Conservation (phyloP, 2,797 vertebrate species). For the Enteromius treurensis region DNA sequence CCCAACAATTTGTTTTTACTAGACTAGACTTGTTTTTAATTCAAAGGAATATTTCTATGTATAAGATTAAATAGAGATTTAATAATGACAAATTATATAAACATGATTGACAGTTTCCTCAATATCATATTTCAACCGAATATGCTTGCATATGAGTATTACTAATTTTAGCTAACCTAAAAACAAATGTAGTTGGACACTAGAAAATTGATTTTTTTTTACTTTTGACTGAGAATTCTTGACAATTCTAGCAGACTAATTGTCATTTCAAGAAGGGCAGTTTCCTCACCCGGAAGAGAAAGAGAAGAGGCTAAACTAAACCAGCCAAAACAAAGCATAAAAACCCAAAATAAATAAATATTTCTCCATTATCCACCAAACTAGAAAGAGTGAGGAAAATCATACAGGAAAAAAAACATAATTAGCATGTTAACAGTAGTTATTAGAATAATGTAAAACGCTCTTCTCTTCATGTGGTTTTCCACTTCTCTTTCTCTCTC, state of each 20-base stretch:
- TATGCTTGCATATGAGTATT: no score
- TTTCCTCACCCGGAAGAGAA: not conserved
- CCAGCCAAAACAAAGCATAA: not conserved
- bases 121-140: no score
- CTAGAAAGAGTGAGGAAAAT: not conserved
- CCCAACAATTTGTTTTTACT: no score
- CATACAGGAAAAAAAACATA: not conserved
- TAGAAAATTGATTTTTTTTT: no score
- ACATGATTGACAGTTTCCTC: no score
- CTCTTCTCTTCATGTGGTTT: constrained; percentile 36
- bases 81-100: no score
- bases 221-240: no score
- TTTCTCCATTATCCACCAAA: not conserved
- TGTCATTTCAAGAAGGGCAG: not conserved
- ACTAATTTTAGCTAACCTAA: no score
- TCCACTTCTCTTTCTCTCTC: not conserved
- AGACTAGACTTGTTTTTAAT: no score
- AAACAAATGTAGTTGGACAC: no score
- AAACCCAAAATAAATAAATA: not conserved
- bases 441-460: constrained; percentile 18
- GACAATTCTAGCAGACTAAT: not conserved
- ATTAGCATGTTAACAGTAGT: not conserved
- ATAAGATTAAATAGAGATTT: no score
- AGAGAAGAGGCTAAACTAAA: constrained; percentile 20
- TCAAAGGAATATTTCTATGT: no score